Percentiles rank a stretch among this genome's conserved stretches.
Evolutionary conservation across 2,113 vertebrate species (phyloP).

Genomic region (Motacilla alba): DNA sequence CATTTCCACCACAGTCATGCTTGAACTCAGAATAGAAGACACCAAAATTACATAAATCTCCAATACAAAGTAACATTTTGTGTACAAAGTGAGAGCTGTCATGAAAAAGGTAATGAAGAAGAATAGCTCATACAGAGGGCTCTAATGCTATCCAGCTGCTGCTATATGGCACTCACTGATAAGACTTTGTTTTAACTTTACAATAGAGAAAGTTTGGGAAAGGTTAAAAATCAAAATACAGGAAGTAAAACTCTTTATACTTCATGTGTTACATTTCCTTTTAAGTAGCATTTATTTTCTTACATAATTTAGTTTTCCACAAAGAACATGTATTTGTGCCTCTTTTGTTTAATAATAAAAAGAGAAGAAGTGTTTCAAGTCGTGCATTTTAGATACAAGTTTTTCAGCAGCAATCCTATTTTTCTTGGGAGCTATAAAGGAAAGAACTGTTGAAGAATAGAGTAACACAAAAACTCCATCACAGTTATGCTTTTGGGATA

Average conservation of each 20-base stretch:
- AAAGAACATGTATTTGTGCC: background rate
- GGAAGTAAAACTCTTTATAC: conserved; percentile 74
- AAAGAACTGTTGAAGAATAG: background rate
- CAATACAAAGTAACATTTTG: conserved; percentile 88
- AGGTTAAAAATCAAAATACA: conserved; percentile 74
- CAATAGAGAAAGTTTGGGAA: conserved; percentile 76
- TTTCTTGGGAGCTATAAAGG: background rate
- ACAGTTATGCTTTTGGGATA: background rate
- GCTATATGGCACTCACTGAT: conserved; percentile 75
- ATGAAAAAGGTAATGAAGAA: conserved; percentile 87
- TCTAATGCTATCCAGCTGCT: conserved; percentile 96
- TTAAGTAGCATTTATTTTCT: conserved; percentile 66
- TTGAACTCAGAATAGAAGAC: conserved; percentile 78
- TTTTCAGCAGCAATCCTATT: background rate
- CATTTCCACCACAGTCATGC: conserved; percentile 23
- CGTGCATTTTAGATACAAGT: background rate
- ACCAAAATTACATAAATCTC: conserved; percentile 91
- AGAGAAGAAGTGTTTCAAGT: background rate
- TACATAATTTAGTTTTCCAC: conserved; percentile 61
- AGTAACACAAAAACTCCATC: background rate
- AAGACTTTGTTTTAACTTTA: conserved; percentile 79
- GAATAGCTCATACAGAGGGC: conserved; percentile 86
- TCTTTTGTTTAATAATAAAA: background rate
- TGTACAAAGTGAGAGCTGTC: conserved; percentile 84
- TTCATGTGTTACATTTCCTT: conserved; percentile 74